A percentile compares a stretch with the other conserved stretches of the same genome.
Conservation (phyloP, 2,797 vertebrate genomes). For the Odontamblyopus lacepedii region DNA sequence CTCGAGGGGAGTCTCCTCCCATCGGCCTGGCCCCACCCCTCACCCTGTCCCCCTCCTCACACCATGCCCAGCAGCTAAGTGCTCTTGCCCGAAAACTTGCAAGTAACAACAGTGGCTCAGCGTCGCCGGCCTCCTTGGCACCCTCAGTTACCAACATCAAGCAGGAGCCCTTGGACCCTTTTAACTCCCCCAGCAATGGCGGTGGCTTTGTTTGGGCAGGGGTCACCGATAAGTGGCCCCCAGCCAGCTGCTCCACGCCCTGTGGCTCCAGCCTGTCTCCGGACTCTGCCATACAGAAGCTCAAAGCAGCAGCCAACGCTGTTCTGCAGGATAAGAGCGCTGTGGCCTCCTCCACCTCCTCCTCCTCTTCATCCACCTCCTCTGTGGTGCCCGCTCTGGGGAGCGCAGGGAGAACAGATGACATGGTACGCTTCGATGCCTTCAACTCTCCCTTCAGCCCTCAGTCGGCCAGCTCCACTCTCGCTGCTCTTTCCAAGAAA, state of each 20-base stretch:
- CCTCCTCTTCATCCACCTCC: slow-evolving; percentile 77
- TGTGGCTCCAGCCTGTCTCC: slow-evolving; percentile 90
- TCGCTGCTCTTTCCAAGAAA: slow-evolving; percentile 99
- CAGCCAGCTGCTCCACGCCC: slow-evolving; percentile 82
- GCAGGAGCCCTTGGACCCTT: slow-evolving; percentile 92
- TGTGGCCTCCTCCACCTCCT: slow-evolving; percentile 72
- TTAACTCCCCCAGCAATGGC: slow-evolving; percentile 83
- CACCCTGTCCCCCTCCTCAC: slow-evolving; percentile 90
- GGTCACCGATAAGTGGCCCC: slow-evolving; percentile 94
- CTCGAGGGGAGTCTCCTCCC: slow-evolving; percentile 79
- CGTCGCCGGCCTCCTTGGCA: slow-evolving; percentile 77
- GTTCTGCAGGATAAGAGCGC: slow-evolving; percentile 97
- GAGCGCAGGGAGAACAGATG: slow-evolving; percentile 81
- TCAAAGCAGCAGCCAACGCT: slow-evolving; percentile 96
- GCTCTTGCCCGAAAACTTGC: slow-evolving; percentile 96
- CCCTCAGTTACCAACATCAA: slow-evolving; percentile 77
- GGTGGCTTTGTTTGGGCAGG: slow-evolving; percentile 90
- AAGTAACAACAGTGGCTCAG: slow-evolving; percentile 78
- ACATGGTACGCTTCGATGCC: slow-evolving; percentile 91
- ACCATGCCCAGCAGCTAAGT: slow-evolving; percentile 96
- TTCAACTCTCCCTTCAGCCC: slow-evolving; percentile 96
- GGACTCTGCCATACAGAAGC: slow-evolving; percentile 96
- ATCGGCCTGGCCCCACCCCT: slow-evolving; percentile 81
- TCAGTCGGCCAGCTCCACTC: slow-evolving; percentile 97
- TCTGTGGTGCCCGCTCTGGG: slow-evolving; percentile 73